Base-by-base conservation (phyloP, 92 coral and sea anemone species). In the Paragorgia papillata region DNA sequence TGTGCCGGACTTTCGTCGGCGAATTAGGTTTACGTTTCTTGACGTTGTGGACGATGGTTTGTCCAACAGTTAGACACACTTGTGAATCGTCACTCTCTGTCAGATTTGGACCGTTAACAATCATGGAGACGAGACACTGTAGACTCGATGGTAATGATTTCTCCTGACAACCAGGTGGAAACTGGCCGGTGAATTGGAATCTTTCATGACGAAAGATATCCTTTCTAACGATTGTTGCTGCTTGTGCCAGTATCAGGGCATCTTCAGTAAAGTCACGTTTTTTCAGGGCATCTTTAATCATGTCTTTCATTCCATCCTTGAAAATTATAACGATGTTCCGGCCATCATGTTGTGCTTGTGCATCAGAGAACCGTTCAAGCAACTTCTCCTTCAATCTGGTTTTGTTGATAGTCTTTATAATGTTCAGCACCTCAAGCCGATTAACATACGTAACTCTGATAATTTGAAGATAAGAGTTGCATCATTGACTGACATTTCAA, bases 191-290 rank as follows among this genome's bases (percentile, higher is more conserved):
- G 25, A 63, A 63, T 0, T 34, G 3, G 48, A 33, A 34, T 14
- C 48, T 13, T 33, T 14, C 10, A 20, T 63, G 49, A 0, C 9
- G 2, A n/a, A 37, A 63, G 15, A 63, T 63, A 17, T 63, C 69
- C 17, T 63, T 63, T 37, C 49, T 17, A 34, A 63, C 9, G 27
- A 63, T 37, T 13, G 24, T 31, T 3, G 69, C 69, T 14, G 69
- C 69, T 37, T 63, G 3, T 34, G 89, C 85, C 18, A 73, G 69
- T 13, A 60, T 84, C 17, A 28, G 15, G 12, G 85, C 81, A 51
- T 84, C 88, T 8, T 79, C 85, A 14, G 85, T 34, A 35, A 69
- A 60, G 68, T 84, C 76, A 15, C 81, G 67, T 66, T 84, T 68
- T 48, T 37, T 57, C n/a, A 79, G 24, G 30, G 84, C 80, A 22